These are phyloP conservation scores for Tenebrosternarchus preto DNA, from an alignment of 2,113 vertebrate species.

Conservation along the genomic window DNA sequence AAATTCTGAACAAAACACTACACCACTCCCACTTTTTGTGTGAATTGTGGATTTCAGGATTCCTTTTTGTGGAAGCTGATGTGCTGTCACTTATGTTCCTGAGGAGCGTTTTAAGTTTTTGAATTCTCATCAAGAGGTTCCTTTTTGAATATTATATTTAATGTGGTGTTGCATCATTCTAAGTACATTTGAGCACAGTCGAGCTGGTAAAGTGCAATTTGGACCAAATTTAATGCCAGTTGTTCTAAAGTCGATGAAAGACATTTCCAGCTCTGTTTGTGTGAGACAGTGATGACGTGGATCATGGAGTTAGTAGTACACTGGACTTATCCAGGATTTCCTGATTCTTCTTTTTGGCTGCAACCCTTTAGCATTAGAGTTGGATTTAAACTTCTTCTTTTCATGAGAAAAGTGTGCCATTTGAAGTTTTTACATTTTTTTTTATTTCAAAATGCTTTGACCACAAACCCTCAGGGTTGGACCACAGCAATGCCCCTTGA, in stretches of 20 bases:
- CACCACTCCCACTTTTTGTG: not conserved
- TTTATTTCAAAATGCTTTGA: not conserved
- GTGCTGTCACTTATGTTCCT: not conserved
- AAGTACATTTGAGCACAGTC: not conserved
- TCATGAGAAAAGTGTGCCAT: not conserved
- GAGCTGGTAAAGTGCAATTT: not conserved
- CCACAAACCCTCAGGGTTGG: not conserved
- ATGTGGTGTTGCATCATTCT: not conserved
- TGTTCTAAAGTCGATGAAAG: not conserved
- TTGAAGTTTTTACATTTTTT: not conserved
- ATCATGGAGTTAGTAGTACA: not conserved
- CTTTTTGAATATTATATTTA: too few species aligned
- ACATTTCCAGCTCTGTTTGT: too few species aligned
- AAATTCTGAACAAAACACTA: conserved; percentile 1
- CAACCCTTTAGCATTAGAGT: not conserved
- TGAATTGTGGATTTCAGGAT: conserved; percentile 19
- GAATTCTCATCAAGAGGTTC: not conserved
- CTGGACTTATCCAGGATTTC: not conserved
- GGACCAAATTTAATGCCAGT: not conserved
- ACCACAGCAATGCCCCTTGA: not conserved
- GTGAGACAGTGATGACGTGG: not conserved
- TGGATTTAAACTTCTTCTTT: not conserved
- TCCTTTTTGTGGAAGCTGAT: not conserved
- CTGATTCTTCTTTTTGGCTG: not conserved
- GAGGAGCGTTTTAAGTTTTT: not conserved